Evolutionary conservation across 2,888 invertebrate species (phyloP), one percentile per base, ranked within the genome.

Genomic region (Andrena bicolor): DNA sequence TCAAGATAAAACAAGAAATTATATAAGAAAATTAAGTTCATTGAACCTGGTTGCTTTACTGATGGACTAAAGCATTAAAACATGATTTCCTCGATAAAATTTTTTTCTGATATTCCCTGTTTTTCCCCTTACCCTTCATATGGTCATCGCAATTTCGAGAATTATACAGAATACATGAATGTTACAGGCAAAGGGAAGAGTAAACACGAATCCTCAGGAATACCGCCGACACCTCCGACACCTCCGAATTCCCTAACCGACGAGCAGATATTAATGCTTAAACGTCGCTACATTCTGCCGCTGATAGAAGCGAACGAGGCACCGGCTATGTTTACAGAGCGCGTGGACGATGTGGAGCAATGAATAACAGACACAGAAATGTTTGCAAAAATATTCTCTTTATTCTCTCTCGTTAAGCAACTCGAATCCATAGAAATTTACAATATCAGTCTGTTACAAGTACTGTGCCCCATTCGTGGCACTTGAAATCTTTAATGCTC

Each of bases 391-490:
- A 78, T 63, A 65, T 26, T 20, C 7, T 48, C 16, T 78, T 70
- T 80, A 71, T 65, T 81, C 20, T 53, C 13, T 26, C 10, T 6
- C 16, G 13, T 28, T 20, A 13, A 32, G 7, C 7, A 32, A 7
- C 32, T 32, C 32, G 7, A 32, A 32, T 32, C 32, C 32, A 32
- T 2, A 7, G 7, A 32, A 61, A 28, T 30, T 41, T 65, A 56
- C 13, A 63, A 63, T 26, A 6, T 89, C 64, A 88, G 23, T 88
- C 53, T 10, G 91, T 90, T 53, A 90, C 82, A 68, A 94, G 80
- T 28, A 91, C 86, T 6, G 93, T 92, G 7, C 92, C 92, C 93
- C 94, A 94, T 68, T 93, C 93, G 13, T 90, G 89, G 76, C 94
- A 94, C 78, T 92, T 91, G 70, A 94, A 88, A 83, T 93, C 89